Conservation (phyloP, 2,888 invertebrate species). For the Eulithis prunata region DNA sequence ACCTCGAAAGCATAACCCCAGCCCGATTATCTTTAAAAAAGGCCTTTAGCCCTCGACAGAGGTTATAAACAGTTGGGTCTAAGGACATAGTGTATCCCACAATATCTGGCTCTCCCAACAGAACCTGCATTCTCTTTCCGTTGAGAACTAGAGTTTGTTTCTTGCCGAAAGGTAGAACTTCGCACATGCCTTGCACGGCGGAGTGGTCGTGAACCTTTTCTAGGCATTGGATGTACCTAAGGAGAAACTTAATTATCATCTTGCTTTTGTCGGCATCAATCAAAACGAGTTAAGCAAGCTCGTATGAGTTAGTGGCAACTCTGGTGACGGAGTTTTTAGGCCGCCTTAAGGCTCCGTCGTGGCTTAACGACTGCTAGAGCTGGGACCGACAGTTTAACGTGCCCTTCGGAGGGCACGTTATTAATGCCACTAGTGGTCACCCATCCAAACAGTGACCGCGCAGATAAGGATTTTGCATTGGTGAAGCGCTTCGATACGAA, state of each 20-base stretch:
- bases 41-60: constrained; percentile 82
- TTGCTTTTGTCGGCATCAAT: no score
- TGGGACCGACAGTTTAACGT: no score
- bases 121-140: constrained; percentile 71
- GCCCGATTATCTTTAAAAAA: constrained; percentile 82
- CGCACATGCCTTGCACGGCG: constrained; percentile 74
- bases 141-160: constrained; percentile 70
- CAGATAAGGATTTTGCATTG: no score
- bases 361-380: no score
- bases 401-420: no score
- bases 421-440: no score
- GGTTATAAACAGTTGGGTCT: constrained; percentile 75
- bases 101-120: constrained; percentile 75
- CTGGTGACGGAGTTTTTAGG: no score
- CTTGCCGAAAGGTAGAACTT: constrained; percentile 76
- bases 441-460: no score
- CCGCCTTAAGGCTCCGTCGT: no score
- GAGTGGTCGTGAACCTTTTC: constrained; percentile 80
- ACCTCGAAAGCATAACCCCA: constrained; percentile 79
- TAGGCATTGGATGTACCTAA: constrained; percentile 71
- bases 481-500: no score
- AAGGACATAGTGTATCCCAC: constrained; percentile 77
- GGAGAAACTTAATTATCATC: neutral
- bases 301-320: no score
- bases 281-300: no score